Evolutionary conservation across 2,113 vertebrate genomes (phyloP), one percentile per base, ranked within the genome.

Genomic region (Sigmodon hispidus): DNA sequence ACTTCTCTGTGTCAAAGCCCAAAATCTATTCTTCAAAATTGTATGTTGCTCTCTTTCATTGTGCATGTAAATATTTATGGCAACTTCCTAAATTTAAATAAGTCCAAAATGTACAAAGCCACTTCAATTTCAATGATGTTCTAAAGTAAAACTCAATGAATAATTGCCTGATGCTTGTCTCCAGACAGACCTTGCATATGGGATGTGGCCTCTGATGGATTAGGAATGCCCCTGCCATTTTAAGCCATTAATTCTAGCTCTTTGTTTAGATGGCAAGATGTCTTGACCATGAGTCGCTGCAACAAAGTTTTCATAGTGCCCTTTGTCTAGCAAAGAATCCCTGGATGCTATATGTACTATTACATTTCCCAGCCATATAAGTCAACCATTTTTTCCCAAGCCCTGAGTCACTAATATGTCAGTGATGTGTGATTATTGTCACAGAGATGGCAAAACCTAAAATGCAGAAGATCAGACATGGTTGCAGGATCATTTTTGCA

Each of bases 21-120:
- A 80, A 70, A 91, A 70, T 26, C 4, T 65, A 69, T 52, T n/a
- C 87, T 50, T 69, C 6, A 72, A 92, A 96, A 85, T 76, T 87
- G 45, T 72, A 65, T 8, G n/a, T 85, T 90, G 40, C 48, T 52
- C 29, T n/a, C 50, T 91, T 90, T 85, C 24, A 48, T 90, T 95
- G 91, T 83, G 61, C 61, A 50, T 63, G 43, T 57, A 94, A 87
- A 91, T 87, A 96, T 84, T 89, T 77, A 90, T 90, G 61, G 4
- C 63, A 76, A 9, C 36, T 91, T 91, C 59, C 24, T 91, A 94
- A 97, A 76, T 67, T 87, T 48, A 88, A 91, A 61, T 89, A 45
- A 79, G n/a, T 73, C 34, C n/a, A 85, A 90, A 92, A 81, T 72
- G 17, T 94, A 48, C 45, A 87, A 59, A 93, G 45, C 63, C 10